Evolutionary conservation across 2,797 vertebrate species (phyloP), one percentile per base, ranked within the genome.

Genomic region (Centroberyx gerrardi): DNA sequence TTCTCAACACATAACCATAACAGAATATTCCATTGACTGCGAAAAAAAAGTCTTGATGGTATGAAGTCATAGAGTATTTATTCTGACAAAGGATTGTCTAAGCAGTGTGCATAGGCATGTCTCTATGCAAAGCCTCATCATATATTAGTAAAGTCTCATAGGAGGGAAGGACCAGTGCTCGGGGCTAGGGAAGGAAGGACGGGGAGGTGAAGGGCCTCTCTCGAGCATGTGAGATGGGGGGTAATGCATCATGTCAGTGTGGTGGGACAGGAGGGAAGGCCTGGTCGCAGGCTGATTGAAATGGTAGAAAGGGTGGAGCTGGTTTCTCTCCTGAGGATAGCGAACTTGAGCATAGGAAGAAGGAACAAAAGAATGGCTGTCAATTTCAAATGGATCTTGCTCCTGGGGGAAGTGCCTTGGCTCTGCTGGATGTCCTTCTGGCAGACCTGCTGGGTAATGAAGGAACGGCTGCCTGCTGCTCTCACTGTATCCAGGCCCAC

Each of bases 61-160:
- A 31, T 42, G 31, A 76, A 76, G 52, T 67, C 48, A 60, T 27
- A 54, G 8, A n/a, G 4, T 44, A 29, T 46, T 46, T 4, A 46
- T 15, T 46, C 14, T 5, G 14, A 46, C 44, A 46, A 2, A 46
- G 44, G 44, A 15, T 15, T 15, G 22, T 4, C 27, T 56, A 51
- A 71, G 8, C 68, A 62, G 58, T 27, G 8, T 60, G 44, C n/a
- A 59, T n/a, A 28, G 13, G 5, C 10, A 63, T 8, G 64, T 54
- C 12, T 65, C 1, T 13, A 36, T 69, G 64, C 6, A 82, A 46
- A 56, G 15, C 55, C 72, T 61, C 10, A 58, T 15, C 4, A 38
- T 27, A 70, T 33, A 62, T 93, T 85, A 95, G 71, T 94, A 95
- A 14, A 94, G 84, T 83, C 90, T 93, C 94, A 94, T 95, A 13